Conservation (phyloP, 2,888 invertebrate species). For the Luperina nickerlii region DNA sequence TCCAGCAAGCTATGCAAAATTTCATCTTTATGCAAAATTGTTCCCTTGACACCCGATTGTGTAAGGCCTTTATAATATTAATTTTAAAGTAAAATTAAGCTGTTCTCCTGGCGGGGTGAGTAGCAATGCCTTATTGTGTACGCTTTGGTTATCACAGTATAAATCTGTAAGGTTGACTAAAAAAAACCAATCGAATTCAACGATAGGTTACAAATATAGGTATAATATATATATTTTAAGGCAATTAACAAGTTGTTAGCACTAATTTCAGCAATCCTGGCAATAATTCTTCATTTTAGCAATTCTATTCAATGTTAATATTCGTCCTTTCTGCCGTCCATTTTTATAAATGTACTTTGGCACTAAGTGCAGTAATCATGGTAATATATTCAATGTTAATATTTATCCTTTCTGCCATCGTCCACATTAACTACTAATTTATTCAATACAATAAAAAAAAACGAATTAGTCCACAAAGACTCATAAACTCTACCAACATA, state of each 20-base stretch:
- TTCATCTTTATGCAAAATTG: conserved; percentile 54
- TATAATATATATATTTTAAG: neutral
- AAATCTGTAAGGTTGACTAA: neutral
- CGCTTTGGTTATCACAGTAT: conserved; percentile 24
- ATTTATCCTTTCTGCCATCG: neutral
- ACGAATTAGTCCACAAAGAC: conserved; percentile 4
- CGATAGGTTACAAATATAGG: neutral
- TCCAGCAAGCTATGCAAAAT: conserved; percentile 43
- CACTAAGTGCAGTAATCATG: too few species aligned
- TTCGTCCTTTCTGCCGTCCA: too few species aligned
- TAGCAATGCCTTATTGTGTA: conserved; percentile 29
- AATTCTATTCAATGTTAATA: neutral
- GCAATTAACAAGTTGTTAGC: too few species aligned
- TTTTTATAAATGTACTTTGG: too few species aligned
- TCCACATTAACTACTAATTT: neutral
- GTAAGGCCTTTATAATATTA: conserved; percentile 55
- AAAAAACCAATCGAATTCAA: neutral
- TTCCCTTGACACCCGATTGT: conserved; percentile 53
- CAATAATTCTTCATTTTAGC: too few species aligned
- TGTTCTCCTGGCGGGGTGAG: conserved; percentile 4
- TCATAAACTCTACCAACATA: conserved; percentile 18
- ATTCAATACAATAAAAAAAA: neutral
- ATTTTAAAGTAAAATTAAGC: conserved; percentile 62
- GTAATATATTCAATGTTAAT: too few species aligned
- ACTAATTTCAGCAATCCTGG: too few species aligned